Base-by-base conservation (phyloP, 2,113 vertebrate genomes). In the Maccullochella peelii region DNA sequence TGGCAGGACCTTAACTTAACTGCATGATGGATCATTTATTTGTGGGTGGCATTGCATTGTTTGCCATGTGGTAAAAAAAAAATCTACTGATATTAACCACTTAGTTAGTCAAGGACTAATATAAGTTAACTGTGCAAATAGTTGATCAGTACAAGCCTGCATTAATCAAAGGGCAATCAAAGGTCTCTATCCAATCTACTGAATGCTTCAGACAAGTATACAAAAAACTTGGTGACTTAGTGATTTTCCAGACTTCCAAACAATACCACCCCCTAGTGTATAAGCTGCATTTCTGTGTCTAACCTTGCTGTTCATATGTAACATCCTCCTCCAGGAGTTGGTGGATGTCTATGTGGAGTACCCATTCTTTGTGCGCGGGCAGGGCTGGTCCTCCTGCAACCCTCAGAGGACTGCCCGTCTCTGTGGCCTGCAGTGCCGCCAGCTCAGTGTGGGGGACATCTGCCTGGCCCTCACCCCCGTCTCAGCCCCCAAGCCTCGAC, bases 331-430 rank as follows among this genome's bases (percentile, higher is more conserved):
- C 6, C 89, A 96, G 95, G 94, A 96, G 90, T 33, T 90, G 75
- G 90, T 96, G 84, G 95, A 96, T 50, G 95, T 96, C 80, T 95
- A 93, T 23, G 91, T 90, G 74, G 95, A 95, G 87, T 95, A 95
- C 58, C 95, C 95, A 0, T 95, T 96, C 83, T 96, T 95, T 61
- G 95, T 96, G 52, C 94, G 92, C 9, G 93, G 91, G 4, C 89
- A 27, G 9, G 95, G 95, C 84, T 96, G 95, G 95, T 95, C 95
- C 7, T 96, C 95, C 70, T 96, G 95, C 88, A 91, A 89, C 84
- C 95, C 95, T 25, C 91, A 94, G 80, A 92, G 85, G 83, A 96
- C 95, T 0, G 87, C 91, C 67, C 92, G 74, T 76, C 92, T 95
- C 59, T 96, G 95, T 40, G 94, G 93, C 70, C 93, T 96, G 42